These are phyloP conservation scores for Malthinus flaveolus DNA, from an alignment of 2,888 invertebrate genomes.

Conservation along the genomic window DNA sequence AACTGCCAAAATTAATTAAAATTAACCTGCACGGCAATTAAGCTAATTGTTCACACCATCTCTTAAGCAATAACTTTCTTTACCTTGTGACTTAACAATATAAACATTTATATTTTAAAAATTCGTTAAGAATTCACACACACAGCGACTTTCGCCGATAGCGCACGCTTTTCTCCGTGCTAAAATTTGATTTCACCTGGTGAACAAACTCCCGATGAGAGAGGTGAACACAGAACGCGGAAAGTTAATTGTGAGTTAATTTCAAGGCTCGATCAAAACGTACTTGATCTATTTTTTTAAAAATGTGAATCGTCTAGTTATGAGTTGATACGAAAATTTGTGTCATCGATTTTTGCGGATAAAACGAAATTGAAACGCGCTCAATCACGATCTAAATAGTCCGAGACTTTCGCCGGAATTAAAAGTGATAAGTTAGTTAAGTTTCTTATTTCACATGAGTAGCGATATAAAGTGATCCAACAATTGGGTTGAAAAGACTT, in stretches of 20 bases:
- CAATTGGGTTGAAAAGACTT: too few relatives aligned
- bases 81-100: conserved; percentile 6
- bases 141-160: conserved; percentile 36
- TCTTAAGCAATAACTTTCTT: not conserved
- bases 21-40: too few relatives aligned
- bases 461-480: not conserved
- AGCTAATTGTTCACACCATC: not conserved
- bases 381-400: not conserved
- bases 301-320: conserved; percentile 22
- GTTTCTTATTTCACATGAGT: not conserved
- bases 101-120: conserved; percentile 5
- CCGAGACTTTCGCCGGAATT: conserved; percentile 9
- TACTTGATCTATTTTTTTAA: conserved; percentile 37
- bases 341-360: not conserved
- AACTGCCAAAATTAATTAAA: too few relatives aligned
- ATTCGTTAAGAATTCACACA: conserved; percentile 11
- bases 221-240: conserved; percentile 17
- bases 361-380: not conserved
- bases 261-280: conserved; percentile 35
- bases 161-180: conserved; percentile 25
- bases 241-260: conserved; percentile 17
- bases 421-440: not conserved
- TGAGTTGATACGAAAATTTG: not conserved
- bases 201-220: conserved; percentile 13
- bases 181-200: conserved; percentile 30